Base-by-base conservation (phyloP, 2,888 invertebrate species). In the Sinhomidia bicolor region DNA sequence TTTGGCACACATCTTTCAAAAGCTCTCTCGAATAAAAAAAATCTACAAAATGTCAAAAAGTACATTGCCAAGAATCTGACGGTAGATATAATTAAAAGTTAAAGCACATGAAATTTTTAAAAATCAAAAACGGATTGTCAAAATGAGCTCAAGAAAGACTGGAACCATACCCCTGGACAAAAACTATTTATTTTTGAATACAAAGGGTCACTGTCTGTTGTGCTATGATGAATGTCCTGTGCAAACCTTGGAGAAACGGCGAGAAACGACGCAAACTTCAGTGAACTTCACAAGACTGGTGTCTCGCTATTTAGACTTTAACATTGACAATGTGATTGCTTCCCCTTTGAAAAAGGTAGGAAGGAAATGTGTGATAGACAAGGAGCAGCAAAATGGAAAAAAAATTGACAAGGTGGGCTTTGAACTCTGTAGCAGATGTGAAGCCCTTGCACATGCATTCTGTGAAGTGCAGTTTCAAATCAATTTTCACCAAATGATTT, bases 381-480 rank as follows among this genome's bases (percentile, higher is more conserved):
- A 26, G 81, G 82, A 82, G 9, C 23, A 32, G 65, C 17, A 82
- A 36, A 44, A 68, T n/a, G 41, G 20, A 0, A 68, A 54, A 14
- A 62, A 65, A 20, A 5, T 32, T 17, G 79, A 85, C 10, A 78
- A 65, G 23, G 20, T 85, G 26, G 85, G 51, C 1, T 41, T 79
- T n/a, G 85, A 85, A 12, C 36, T 85, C 6, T 85, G 85, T n/a
- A 51, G 79, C 17, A 78, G 84, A 62, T 85, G 85, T 44, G 17
- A 20, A 1, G 5, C 60, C 0, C 9, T 85, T 9, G 85, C 85
- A 12, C n/a, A 65, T 0, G 79, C 32, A 2, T 85, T 85, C 23
- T 79, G 79, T 47, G 17, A 85, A 17, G 65, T 85, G 0, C 78
- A 85, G 17, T 78, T 65, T 47, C 78, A 85, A 26, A 9, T 85